phyloP scores from a whole-genome alignment of 2,888 invertebrate species.

The Habroteleia sp. region DNA sequence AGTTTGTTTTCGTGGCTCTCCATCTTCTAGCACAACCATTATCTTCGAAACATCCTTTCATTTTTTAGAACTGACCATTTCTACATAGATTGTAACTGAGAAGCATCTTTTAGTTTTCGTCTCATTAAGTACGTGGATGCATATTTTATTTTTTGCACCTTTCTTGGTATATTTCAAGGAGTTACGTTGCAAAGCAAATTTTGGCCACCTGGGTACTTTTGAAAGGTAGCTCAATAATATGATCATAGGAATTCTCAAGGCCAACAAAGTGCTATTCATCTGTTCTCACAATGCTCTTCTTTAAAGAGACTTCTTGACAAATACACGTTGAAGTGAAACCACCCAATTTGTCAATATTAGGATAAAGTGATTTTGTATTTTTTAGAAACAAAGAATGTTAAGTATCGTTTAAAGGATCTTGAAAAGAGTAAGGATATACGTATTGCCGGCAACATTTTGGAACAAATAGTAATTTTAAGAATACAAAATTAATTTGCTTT shows the following conservation, averaged over 20 bases:
- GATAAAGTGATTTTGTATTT: constrained; percentile 2
- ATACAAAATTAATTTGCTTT: too few relatives aligned
- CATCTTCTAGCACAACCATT: constrained; percentile 42
- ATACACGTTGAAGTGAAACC: constrained; percentile 10
- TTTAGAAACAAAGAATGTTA: background rate
- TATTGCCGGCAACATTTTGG: too few relatives aligned
- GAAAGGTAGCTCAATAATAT: constrained; percentile 18
- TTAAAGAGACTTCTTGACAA: constrained; percentile 17
- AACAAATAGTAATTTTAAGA: too few relatives aligned
- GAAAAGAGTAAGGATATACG: too few relatives aligned
- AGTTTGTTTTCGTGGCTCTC: constrained; percentile 32
- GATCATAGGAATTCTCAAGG: constrained; percentile 19
- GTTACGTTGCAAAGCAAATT: constrained; percentile 9
- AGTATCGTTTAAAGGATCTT: too few relatives aligned
- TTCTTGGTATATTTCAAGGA: constrained; percentile 13
- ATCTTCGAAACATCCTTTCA: constrained; percentile 28
- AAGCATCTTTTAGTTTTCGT: constrained; percentile 71
- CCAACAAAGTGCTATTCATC: constrained; percentile 29
- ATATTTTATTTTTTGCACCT: constrained; percentile 7
- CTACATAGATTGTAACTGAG: constrained; percentile 74
- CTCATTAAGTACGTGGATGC: constrained; percentile 68
- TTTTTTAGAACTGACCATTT: constrained; percentile 63
- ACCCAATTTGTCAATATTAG: constrained; percentile 39
- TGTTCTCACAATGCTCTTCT: constrained; percentile 5
- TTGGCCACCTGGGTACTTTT: constrained; percentile 15